These are phyloP conservation scores for Nyctibius grandis DNA, from an alignment of 2,797 vertebrate genomes.

Conservation along the genomic window DNA sequence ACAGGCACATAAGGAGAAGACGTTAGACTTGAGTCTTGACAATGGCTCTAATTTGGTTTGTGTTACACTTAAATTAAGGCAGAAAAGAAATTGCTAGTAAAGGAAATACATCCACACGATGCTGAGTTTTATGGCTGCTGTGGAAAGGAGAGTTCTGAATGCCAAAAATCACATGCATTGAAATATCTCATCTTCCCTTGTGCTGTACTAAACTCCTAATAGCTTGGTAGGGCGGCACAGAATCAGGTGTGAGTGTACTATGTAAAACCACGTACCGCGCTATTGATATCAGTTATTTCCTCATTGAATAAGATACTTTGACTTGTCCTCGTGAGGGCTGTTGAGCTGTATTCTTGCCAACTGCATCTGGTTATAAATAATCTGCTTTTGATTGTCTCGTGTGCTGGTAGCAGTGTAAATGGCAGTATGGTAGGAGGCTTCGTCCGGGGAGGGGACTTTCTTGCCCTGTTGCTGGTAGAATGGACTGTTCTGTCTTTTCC, in stretches of 20 bases:
- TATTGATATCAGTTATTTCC: neutral
- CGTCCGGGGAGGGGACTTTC: neutral
- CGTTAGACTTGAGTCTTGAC: neutral
- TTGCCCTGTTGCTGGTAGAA: neutral
- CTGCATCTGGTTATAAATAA: neutral
- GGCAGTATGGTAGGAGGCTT: neutral
- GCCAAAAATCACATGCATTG: neutral
- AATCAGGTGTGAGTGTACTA: fast-evolving
- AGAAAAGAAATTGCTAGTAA: neutral
- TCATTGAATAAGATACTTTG: neutral
- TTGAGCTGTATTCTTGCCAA: neutral
- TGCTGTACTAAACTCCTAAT: neutral
- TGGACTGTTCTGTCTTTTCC: neutral
- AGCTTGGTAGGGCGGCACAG: neutral
- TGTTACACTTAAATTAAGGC: neutral
- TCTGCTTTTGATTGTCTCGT: neutral
- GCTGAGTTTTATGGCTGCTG: neutral
- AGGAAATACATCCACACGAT: neutral
- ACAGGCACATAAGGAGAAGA: neutral
- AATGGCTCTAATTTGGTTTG: neutral
- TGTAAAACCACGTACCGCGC: fast-evolving
- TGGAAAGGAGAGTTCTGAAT: neutral
- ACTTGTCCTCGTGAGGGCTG: neutral
- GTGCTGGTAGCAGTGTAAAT: neutral
- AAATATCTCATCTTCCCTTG: neutral